Evolutionary conservation across 2,113 vertebrate species (phyloP), one percentile per base, ranked within the genome.

Genomic region (Crocuta crocuta): DNA sequence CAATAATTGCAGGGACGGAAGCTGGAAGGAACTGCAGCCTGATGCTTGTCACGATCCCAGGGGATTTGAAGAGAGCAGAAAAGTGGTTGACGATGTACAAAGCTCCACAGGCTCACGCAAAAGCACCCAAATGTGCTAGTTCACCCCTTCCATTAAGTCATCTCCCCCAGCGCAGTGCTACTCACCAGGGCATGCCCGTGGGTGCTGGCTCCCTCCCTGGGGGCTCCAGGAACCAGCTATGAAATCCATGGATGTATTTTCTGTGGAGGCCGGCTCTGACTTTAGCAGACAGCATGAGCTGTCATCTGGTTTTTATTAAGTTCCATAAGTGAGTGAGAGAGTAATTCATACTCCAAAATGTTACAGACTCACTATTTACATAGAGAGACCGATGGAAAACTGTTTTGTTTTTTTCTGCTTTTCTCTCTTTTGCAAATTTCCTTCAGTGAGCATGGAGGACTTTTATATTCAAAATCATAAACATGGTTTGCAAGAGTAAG

Each of bases 261-360:
- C 92, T 50, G 21, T n/a, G 61, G 80, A 74, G 31, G 82, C 96
- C 92, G 90, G 86, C 92, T 97, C 94, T 48, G 65, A 93, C 88
- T 79, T 97, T 17, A 91, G 87, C 66, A 95, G 70, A 87, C 21
- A 84, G 39, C 85, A 43, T 0, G 0, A 53, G 83, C n/a, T 71
- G n/a, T 74, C 33, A 35, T 96, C 94, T 97, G 97, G 71, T 70
- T 97, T 95, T 96, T 89, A 95, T 97, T 97, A 96, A 95, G 83
- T 74, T 92, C 86, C 68, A 19, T 84, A 90, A 96, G 89, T 71
- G 73, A 87, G 86, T 71, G 73, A 87, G 86, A 96, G 94, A 90
- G 68, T 85, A 84, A 96, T 65, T 96, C 95, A 96, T 90, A 80
- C 58, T 80, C 92, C 74, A 76, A 79, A 95, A 96, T 92, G 80